phyloP scores from a whole-genome alignment of 2,888 invertebrate species.

The Acronicta aceris region DNA sequence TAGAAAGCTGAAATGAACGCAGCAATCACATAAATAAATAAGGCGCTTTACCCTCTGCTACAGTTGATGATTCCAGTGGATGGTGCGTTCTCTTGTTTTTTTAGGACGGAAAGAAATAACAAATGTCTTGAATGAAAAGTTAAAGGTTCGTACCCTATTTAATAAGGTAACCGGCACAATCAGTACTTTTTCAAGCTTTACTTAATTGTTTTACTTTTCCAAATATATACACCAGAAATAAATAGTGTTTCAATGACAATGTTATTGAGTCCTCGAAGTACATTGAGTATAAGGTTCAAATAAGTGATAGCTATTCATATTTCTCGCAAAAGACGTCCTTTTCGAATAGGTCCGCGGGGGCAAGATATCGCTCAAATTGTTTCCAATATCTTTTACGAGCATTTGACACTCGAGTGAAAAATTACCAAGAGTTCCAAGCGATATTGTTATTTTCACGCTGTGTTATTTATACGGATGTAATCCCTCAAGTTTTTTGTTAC shows the following conservation, averaged over 20 bases:
- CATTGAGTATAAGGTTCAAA: constrained; percentile 57
- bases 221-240: constrained; percentile 27
- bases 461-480: constrained; percentile 65
- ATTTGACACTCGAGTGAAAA: constrained; percentile 84
- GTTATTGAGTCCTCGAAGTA: constrained; percentile 54
- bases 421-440: constrained; percentile 74
- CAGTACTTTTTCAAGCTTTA: constrained; percentile 18
- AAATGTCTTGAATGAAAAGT: constrained; percentile 48
- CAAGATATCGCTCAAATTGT: constrained; percentile 84
- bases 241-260: constrained; percentile 57
- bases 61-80: constrained; percentile 65
- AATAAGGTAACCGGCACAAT: constrained; percentile 10
- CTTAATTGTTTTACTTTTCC: constrained; percentile 10
- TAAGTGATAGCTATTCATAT: constrained; percentile 70
- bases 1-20: constrained; percentile 61
- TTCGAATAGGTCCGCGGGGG: constrained; percentile 70
- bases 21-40: constrained; percentile 72
- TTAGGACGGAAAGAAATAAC: constrained; percentile 65
- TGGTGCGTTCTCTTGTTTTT: constrained; percentile 62
- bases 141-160: constrained; percentile 47
- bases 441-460: constrained; percentile 75
- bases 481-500: constrained; percentile 53
- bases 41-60: constrained; percentile 56
- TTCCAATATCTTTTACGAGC: constrained; percentile 85
- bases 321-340: constrained; percentile 66